Evolutionary conservation across 2,888 invertebrate genomes (phyloP), one percentile per base, ranked within the genome.

Genomic region (Phymatocera aterrima): DNA sequence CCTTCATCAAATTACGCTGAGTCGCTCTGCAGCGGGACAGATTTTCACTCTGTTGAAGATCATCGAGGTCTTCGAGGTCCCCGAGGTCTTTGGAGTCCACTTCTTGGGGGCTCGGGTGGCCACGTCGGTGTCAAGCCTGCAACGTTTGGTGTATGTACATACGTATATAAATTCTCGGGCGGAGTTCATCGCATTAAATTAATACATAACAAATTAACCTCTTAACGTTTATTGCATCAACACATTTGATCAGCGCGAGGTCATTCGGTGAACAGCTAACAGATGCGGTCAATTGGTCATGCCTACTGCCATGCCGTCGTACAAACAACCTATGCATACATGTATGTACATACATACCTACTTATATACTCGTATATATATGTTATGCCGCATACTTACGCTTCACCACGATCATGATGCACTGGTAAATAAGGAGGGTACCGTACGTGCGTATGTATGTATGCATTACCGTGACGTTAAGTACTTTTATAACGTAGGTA

Each of bases 221-320:
- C 84, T 85, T 83, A 82, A 84, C 84, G 87, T 85, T 85, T 86
- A 87, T 89, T 87, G 85, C 86, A 85, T 88, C 87, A 85, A 86
- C 84, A 85, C 83, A 83, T 87, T 87, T 88, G 87, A 87, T 87
- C 87, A 86, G 84, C 84, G 82, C 86, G 87, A 88, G 88, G 88
- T 88, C 88, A 87, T 83, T 83, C 83, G 85, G 84, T 87, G 85
- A 85, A 84, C 84, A 60, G 85, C 84, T 85, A 84, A 86, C 88
- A 87, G 86, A 87, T 85, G 86, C 85, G 83, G 78, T 82, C 85
- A 87, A 87, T 88, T 87, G 86, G 81, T 40, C 82, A 54, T 72
- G 51, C 48, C 72, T 31, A 46, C 65, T 70, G 46, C 70, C 46
- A 24, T 72, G 64, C 64, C 64, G 37, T n/a, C 40, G 15, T 57